Conservation (phyloP, 2,888 invertebrate species). For the Stratiomys singularior region DNA sequence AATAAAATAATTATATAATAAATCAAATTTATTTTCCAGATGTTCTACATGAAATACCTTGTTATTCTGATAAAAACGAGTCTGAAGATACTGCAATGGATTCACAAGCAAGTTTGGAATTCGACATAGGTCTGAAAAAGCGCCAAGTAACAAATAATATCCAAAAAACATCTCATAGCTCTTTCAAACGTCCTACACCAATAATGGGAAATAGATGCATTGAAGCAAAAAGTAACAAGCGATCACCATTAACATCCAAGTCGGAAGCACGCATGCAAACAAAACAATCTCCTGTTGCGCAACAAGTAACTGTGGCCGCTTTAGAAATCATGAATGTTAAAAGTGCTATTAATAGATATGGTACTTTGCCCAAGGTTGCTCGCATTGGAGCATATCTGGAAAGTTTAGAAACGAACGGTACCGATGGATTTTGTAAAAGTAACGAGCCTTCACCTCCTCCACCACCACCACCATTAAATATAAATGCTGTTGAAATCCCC, state of each 20-base stretch:
- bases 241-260: constrained; percentile 58
- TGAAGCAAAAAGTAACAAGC: constrained; percentile 73
- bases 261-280: constrained; percentile 28
- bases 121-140: constrained; percentile 66
- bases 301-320: constrained; percentile 85
- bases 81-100: constrained; percentile 79
- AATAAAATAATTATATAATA: too few species aligned
- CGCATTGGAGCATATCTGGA: constrained; percentile 96
- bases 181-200: constrained; percentile 70
- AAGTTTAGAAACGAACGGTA: constrained; percentile 72
- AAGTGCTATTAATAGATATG: constrained; percentile 93
- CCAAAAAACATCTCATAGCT: constrained; percentile 67
- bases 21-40: too few species aligned
- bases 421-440: background rate
- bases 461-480: constrained; percentile 54
- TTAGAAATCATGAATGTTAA: constrained; percentile 96
- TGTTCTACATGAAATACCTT: constrained; percentile 63
- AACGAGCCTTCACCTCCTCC: constrained; percentile 55
- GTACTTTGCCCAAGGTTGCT: constrained; percentile 95
- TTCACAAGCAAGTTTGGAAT: constrained; percentile 80
- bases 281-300: constrained; percentile 48
- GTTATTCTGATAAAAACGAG: constrained; percentile 65
- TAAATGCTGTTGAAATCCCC: constrained; percentile 36
- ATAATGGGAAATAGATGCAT: constrained; percentile 72
- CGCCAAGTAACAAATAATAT: constrained; percentile 66